Conservation (phyloP, 1,140 invertebrate genomes). For the Amyelois transitella region DNA sequence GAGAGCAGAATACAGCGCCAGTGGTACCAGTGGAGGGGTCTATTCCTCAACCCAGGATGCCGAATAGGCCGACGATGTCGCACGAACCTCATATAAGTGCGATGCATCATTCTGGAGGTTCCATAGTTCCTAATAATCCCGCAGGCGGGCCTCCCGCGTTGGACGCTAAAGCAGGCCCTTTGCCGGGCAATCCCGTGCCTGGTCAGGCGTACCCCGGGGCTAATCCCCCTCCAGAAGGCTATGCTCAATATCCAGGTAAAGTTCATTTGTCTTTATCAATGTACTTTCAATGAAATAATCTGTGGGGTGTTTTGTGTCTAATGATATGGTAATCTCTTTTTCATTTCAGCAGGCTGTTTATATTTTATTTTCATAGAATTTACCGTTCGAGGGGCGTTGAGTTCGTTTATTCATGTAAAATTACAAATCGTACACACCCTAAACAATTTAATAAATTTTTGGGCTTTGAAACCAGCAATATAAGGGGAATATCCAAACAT, state of each 20-base stretch:
- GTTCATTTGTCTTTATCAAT: not conserved
- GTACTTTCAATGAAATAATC: no score
- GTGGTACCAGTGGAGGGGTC: constrained; percentile 19
- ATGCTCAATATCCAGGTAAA: constrained; percentile 60
- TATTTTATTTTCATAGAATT: no score
- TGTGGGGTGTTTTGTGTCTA: no score
- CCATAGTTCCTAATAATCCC: constrained; percentile 9
- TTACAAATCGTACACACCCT: no score
- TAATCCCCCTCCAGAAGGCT: constrained; percentile 39
- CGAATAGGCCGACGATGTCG: constrained; percentile 11
- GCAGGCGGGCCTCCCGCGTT: constrained; percentile 13
- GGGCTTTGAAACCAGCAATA: no score
- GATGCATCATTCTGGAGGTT: constrained; percentile 9
- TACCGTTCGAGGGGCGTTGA: no score
- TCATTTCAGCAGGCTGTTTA: no score
- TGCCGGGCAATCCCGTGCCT: constrained; percentile 6
- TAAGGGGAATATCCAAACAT: no score
- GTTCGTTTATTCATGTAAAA: no score
- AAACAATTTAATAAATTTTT: no score
- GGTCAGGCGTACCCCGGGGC: constrained; percentile 18
- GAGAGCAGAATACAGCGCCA: constrained; percentile 23
- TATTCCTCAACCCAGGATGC: constrained; percentile 12
- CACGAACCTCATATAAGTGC: constrained; percentile 25
- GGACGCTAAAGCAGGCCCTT: not conserved
- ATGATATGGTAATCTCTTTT: no score